Evolutionary conservation across 2,797 vertebrate genomes (phyloP).

Genomic region (Anguilla pacifica): DNA sequence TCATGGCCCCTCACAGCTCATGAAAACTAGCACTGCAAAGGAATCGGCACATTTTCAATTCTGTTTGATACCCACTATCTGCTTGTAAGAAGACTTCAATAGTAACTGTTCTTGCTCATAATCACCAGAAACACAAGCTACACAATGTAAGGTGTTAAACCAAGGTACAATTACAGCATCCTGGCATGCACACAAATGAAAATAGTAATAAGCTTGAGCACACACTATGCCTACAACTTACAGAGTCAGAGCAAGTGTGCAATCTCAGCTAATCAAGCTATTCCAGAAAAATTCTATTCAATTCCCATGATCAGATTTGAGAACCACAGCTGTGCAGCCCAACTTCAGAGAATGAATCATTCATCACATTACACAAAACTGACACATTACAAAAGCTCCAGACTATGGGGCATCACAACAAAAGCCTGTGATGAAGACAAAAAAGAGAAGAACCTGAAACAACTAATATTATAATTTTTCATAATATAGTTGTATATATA

Average conservation of each 20-base stretch:
- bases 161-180: background rate
- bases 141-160: background rate
- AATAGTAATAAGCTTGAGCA: background rate
- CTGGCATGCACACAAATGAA: background rate
- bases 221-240: background rate
- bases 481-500: background rate
- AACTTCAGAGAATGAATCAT: too few relatives aligned
- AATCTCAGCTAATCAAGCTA: background rate
- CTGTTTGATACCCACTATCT: background rate
- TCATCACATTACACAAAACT: too few relatives aligned
- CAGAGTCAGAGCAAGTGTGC: background rate
- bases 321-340: too few relatives aligned
- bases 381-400: background rate
- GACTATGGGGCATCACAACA: background rate
- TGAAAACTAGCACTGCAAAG: background rate
- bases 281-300: too few relatives aligned
- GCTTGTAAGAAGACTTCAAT: background rate
- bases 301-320: too few relatives aligned
- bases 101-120: background rate
- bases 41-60: background rate
- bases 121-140: background rate
- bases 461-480: too few relatives aligned
- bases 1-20: background rate
- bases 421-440: background rate
- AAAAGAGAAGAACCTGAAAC: background rate